Evolutionary conservation across 2,797 vertebrate species (phyloP).

Genomic region (Cottoperca gobio): DNA sequence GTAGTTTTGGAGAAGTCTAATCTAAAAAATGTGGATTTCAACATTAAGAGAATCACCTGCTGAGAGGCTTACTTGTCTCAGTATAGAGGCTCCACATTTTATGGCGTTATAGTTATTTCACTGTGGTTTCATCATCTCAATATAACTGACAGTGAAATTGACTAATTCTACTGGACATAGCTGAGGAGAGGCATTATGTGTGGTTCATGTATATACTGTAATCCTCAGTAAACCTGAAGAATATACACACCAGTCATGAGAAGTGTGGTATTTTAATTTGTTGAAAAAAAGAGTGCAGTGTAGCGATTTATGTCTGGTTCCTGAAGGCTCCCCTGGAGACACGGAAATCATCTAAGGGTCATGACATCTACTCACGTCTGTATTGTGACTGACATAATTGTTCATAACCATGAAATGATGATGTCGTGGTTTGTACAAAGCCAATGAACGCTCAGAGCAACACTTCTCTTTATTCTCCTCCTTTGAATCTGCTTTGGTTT

Average conservation of each 20-base stretch:
- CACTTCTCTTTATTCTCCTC: conserved; percentile 40
- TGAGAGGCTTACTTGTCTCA: conserved; percentile 26
- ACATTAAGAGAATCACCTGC: conserved; percentile 16
- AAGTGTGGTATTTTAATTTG: neutral
- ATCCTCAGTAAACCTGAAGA: neutral
- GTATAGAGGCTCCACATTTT: neutral
- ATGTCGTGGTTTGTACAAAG: conserved; percentile 58
- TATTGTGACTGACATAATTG: conserved; percentile 66
- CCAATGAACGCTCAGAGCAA: conserved; percentile 43
- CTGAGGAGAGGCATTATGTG: neutral
- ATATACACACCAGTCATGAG: no score
- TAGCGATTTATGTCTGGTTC: conserved; percentile 17
- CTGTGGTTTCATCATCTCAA: conserved; percentile 45
- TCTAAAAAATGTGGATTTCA: conserved; percentile 2
- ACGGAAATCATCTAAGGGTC: conserved; percentile 52
- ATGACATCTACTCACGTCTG: conserved; percentile 45
- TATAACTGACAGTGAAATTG: neutral
- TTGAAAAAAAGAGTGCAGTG: conserved; percentile 3
- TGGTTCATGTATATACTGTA: neutral
- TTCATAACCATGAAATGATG: conserved; percentile 61
- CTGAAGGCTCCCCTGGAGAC: conserved; percentile 35
- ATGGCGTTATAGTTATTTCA: conserved; percentile 18
- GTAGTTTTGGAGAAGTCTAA: neutral
- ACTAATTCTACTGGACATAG: conserved; percentile 20
- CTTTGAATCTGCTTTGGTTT: conserved; percentile 50